Conservation (phyloP, 2,113 vertebrate species). For the Prinia subflava region DNA sequence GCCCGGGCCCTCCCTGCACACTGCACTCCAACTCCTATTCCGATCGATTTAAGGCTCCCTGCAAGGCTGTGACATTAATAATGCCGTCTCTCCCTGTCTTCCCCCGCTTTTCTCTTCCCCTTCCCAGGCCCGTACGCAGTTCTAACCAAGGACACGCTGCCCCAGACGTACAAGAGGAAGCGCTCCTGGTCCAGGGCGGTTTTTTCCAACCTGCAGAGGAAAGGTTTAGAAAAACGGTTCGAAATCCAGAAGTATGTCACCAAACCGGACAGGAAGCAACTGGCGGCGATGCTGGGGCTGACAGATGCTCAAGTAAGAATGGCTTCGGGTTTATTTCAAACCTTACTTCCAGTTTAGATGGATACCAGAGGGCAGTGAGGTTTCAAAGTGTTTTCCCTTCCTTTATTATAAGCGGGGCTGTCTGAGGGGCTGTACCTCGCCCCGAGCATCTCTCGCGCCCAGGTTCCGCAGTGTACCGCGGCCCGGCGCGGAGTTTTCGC, state of each 20-base stretch:
- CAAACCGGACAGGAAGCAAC: conserved; percentile 96
- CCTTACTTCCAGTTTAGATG: background rate
- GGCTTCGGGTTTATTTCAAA: background rate
- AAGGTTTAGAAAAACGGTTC: conserved; percentile 96
- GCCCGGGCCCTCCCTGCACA: background rate
- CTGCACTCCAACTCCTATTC: background rate
- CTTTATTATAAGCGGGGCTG: background rate
- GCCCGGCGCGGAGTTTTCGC: background rate
- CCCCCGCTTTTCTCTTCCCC: background rate
- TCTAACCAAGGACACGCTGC: conserved; percentile 97
- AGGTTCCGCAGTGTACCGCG: fast-evolving
- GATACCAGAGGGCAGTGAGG: background rate
- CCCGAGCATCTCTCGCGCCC: background rate
- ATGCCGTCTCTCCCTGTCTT: background rate
- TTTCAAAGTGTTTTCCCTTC: background rate
- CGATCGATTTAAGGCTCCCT: background rate
- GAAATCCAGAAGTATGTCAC: conserved; percentile 99
- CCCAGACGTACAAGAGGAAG: conserved; percentile 97
- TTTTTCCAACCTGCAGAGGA: conserved; percentile 97
- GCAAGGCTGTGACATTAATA: background rate
- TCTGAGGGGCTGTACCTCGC: background rate
- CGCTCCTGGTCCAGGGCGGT: conserved; percentile 97
- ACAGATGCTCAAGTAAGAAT: conserved; percentile 93
- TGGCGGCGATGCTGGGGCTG: conserved; percentile 96
- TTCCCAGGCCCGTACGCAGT: conserved; percentile 90